Evolutionary conservation across 2,888 invertebrate genomes (phyloP).

Genomic region (Diarsia rubi): DNA sequence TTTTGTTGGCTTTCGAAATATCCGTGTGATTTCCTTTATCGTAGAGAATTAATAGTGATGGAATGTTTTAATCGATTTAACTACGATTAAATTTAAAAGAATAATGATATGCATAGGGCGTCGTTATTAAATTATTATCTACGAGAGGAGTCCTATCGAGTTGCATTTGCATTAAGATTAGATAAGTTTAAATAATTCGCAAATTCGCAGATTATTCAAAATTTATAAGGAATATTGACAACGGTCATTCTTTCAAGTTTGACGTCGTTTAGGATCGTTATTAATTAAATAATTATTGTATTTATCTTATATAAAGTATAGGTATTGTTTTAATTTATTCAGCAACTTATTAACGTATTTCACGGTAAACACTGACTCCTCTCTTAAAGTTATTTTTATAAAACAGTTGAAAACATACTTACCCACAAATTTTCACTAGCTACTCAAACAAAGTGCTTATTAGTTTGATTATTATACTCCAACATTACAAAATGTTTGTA

Average conservation of each 20-base stretch:
- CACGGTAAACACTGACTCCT: constrained; percentile 79
- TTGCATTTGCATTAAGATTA: constrained; percentile 64
- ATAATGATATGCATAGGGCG: constrained; percentile 61
- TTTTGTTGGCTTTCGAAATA: constrained; percentile 90
- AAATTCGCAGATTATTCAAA: constrained; percentile 57
- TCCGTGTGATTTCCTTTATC: constrained; percentile 88
- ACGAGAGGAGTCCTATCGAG: constrained; percentile 67
- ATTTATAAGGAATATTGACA: constrained; percentile 54
- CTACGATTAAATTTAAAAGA: constrained; percentile 70
- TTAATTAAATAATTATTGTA: constrained; percentile 64
- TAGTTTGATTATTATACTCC: constrained; percentile 90
- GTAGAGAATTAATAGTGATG: constrained; percentile 85
- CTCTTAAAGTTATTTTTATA: constrained; percentile 80
- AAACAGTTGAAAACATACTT: constrained; percentile 78
- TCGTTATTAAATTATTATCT: constrained; percentile 59
- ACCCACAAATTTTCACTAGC: constrained; percentile 85
- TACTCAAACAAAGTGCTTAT: constrained; percentile 88
- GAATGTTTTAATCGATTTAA: constrained; percentile 86
- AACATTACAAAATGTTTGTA: constrained; percentile 90
- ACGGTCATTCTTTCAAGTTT: constrained; percentile 41
- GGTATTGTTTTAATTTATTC: constrained; percentile 69
- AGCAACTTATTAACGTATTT: constrained; percentile 59
- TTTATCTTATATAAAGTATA: constrained; percentile 68
- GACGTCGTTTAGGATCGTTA: constrained; percentile 53
- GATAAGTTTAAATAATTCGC: constrained; percentile 59